Conservation (phyloP, 2,797 vertebrate genomes). For the Thamnophis elegans region DNA sequence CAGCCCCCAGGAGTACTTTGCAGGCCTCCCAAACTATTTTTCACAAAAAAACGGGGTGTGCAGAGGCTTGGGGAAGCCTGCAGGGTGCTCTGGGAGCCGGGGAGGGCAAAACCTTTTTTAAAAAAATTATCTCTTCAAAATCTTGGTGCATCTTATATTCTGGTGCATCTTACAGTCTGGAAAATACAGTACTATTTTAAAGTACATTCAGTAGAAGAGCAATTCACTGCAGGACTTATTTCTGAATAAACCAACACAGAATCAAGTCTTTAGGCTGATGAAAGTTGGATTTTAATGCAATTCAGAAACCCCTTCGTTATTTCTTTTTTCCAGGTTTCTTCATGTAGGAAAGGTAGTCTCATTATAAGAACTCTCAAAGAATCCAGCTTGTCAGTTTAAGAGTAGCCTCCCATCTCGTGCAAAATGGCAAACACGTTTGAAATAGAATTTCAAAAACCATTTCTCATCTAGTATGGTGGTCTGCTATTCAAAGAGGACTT, state of each 20-base stretch:
- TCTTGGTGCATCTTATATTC: too few relatives aligned
- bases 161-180: too few relatives aligned
- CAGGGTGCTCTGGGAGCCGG: too few relatives aligned
- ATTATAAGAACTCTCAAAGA: neutral
- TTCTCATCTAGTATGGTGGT: neutral
- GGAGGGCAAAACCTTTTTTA: too few relatives aligned
- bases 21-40: too few relatives aligned
- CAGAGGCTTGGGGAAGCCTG: too few relatives aligned
- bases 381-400: neutral
- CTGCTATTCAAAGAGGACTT: constrained; percentile 1
- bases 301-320: neutral
- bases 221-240: neutral
- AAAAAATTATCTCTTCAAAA: too few relatives aligned
- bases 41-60: too few relatives aligned
- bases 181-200: neutral
- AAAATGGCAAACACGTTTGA: neutral
- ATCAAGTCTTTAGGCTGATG: neutral
- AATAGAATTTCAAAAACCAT: neutral
- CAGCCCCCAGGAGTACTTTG: too few relatives aligned
- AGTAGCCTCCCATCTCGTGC: neutral
- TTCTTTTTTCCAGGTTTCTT: neutral
- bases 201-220: neutral
- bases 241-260: neutral
- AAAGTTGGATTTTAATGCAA: neutral
- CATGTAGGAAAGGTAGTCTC: too few relatives aligned